Evolutionary conservation across 92 coral and sea anemone genomes (phyloP).

Genomic region (Blastomussa wellsi): DNA sequence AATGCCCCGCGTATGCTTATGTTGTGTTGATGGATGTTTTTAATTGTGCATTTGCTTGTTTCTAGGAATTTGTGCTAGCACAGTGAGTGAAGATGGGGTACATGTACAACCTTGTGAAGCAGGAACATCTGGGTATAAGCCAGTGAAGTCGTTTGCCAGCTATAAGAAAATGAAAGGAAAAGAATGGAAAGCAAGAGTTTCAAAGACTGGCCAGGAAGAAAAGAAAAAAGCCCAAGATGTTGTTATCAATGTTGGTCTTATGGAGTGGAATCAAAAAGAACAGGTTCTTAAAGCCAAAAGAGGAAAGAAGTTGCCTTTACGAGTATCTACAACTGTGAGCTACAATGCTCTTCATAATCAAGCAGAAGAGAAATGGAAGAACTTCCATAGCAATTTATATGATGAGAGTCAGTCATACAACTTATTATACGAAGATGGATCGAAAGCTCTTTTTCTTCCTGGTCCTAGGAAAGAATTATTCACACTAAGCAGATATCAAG

Average conservation of each 20-base stretch:
- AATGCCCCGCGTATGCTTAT: too few species aligned
- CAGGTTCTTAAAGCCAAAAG: slow-evolving; percentile 44
- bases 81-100: too few species aligned
- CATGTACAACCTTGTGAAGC: too few species aligned
- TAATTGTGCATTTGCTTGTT: too few species aligned
- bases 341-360: slow-evolving; percentile 6
- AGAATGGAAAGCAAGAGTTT: slow-evolving; percentile 38
- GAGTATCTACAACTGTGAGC: slow-evolving; percentile 29
- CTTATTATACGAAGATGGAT: slow-evolving; percentile 1
- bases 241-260: slow-evolving; percentile 30
- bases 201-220: slow-evolving; percentile 28
- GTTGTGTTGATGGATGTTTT: too few species aligned
- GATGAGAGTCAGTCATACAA: slow-evolving; percentile 25
- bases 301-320: slow-evolving; percentile 38
- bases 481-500: slow-evolving; percentile 3
- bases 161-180: slow-evolving; percentile 31
- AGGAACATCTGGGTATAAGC: too few species aligned
- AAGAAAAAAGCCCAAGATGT: slow-evolving; percentile 50
- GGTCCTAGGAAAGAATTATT: background rate
- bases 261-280: slow-evolving; percentile 53
- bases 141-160: slow-evolving; percentile 29
- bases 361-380: slow-evolving; percentile 56
- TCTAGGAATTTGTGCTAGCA: too few species aligned
- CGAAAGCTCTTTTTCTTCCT: slow-evolving; percentile 7
- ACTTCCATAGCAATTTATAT: slow-evolving; percentile 1